A percentile compares a stretch with the other conserved stretches of the same genome.
phyloP scores from a whole-genome alignment of 2,113 vertebrate species.

The Prochilodus magdalenae region DNA sequence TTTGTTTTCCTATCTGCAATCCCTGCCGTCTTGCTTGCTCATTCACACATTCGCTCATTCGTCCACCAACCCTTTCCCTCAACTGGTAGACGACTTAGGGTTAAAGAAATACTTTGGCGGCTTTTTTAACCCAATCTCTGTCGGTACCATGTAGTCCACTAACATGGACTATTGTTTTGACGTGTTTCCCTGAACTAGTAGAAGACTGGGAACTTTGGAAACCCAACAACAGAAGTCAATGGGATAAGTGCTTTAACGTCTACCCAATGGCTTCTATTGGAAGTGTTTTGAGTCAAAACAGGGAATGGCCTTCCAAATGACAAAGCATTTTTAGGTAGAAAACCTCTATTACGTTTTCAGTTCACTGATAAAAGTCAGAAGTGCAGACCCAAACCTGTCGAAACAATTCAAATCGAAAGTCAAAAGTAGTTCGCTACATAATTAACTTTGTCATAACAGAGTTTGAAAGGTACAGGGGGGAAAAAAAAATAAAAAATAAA shows the following conservation, averaged over 20 bases:
- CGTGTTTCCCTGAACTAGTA: background rate
- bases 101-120: background rate
- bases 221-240: background rate
- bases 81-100: background rate
- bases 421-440: background rate
- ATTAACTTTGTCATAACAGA: too few species aligned
- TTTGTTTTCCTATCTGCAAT: background rate
- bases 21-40: background rate
- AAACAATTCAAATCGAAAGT: background rate
- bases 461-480: too few species aligned
- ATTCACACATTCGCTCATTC: background rate
- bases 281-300: too few species aligned
- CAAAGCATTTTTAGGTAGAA: too few species aligned
- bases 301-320: too few species aligned
- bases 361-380: background rate
- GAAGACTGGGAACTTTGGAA: background rate
- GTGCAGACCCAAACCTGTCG: background rate
- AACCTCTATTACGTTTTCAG: too few species aligned
- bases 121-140: background rate
- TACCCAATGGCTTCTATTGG: too few species aligned
- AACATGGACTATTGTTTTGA: background rate
- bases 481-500: too few species aligned
- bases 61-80: background rate
- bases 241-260: background rate
- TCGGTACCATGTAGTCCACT: background rate